Evolutionary conservation across 2,113 vertebrate species (phyloP).

Genomic region (Aptenodytes forsteri): DNA sequence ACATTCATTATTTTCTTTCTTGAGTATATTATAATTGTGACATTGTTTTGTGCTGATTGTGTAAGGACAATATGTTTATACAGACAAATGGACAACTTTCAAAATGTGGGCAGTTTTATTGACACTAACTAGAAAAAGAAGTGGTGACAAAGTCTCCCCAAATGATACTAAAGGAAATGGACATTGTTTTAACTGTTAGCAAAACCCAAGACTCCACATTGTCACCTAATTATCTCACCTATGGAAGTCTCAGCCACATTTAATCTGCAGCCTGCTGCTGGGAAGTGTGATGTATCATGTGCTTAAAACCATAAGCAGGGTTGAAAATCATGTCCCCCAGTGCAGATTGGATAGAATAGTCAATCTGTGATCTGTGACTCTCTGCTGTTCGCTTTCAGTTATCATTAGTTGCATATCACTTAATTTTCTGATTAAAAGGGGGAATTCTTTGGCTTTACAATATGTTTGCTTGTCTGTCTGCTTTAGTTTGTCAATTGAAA

Average conservation of each 20-base stretch:
- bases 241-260: neutral
- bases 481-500: slow-evolving; percentile 3
- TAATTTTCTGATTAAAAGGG: slow-evolving; percentile 16
- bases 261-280: neutral
- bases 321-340: neutral
- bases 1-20: neutral
- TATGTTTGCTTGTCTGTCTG: neutral
- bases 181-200: neutral
- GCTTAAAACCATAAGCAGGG: neutral
- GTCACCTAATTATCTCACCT: slow-evolving; percentile 10
- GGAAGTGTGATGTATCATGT: neutral
- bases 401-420: neutral
- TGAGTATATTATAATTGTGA: neutral
- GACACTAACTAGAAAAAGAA: neutral
- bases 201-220: neutral
- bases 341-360: neutral
- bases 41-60: neutral
- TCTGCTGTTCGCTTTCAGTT: neutral
- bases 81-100: neutral
- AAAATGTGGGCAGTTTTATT: neutral
- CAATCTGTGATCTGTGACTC: neutral
- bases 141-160: neutral
- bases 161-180: neutral
- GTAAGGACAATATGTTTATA: neutral
- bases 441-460: neutral